Evolutionary conservation across 1,140 invertebrate genomes (phyloP).

Genomic region (Lasaia peninsularis): DNA sequence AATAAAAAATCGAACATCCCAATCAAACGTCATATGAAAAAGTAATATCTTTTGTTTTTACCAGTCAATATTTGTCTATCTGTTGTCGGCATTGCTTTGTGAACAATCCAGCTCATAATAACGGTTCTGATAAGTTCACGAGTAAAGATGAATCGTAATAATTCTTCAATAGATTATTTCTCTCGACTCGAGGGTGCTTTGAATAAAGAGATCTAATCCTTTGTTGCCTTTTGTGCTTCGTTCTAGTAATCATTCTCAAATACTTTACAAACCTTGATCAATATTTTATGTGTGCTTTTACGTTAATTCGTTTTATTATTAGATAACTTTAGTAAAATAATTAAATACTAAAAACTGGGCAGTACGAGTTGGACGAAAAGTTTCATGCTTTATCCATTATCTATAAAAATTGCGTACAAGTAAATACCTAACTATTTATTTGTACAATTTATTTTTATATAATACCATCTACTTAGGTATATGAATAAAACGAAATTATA

Average conservation of each 20-base stretch:
- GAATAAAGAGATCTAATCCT: constrained; percentile 52
- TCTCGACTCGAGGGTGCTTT: constrained; percentile 47
- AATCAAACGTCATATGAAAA: constrained; percentile 45
- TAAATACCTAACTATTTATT: too few relatives aligned
- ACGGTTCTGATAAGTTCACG: constrained; percentile 50
- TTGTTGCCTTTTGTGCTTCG: constrained; percentile 35
- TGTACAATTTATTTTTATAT: too few relatives aligned
- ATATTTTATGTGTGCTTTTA: constrained; percentile 9
- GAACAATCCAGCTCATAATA: constrained; percentile 54
- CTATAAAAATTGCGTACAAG: too few relatives aligned
- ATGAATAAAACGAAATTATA: too few relatives aligned
- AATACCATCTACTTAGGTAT: too few relatives aligned
- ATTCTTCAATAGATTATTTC: constrained; percentile 67
- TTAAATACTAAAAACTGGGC: too few relatives aligned
- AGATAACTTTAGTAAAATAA: too few relatives aligned
- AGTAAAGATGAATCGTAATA: constrained; percentile 71
- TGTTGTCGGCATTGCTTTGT: constrained; percentile 60
- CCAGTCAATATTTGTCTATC: constrained; percentile 70
- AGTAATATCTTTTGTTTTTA: constrained; percentile 56
- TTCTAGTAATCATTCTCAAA: constrained; percentile 24
- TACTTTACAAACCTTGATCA: constrained; percentile 17
- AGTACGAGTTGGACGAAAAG: too few relatives aligned
- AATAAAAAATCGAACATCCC: constrained; percentile 22
- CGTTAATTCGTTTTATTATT: neutral
- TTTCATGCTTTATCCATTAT: too few relatives aligned